Evolutionary conservation across 2,797 vertebrate genomes (phyloP).

Genomic region (Emys orbicularis): DNA sequence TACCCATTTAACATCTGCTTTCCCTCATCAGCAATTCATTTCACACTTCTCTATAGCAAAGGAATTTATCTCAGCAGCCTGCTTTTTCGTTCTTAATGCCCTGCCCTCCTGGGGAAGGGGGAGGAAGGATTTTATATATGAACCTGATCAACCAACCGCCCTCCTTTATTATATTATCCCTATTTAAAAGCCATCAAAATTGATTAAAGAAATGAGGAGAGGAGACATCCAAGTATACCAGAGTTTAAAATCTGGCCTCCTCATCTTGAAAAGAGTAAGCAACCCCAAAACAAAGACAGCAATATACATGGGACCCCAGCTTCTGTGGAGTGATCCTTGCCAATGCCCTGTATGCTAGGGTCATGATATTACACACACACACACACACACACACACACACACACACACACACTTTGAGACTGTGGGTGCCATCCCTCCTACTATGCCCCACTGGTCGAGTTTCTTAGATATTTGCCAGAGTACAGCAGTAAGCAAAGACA

Average conservation of each 20-base stretch:
- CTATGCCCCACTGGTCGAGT: neutral
- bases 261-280: neutral
- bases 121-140: neutral
- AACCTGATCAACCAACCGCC: neutral
- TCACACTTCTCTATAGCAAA: fast-evolving
- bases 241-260: neutral
- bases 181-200: neutral
- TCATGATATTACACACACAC: neutral
- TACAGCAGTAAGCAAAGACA: neutral
- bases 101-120: neutral
- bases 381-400: too few relatives aligned
- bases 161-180: neutral
- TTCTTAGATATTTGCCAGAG: neutral
- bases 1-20: neutral
- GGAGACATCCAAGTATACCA: neutral
- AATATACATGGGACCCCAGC: neutral
- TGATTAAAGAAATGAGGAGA: neutral
- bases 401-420: too few relatives aligned
- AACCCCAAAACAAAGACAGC: neutral
- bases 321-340: neutral
- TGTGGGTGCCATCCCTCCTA: too few relatives aligned
- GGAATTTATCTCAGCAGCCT: neutral
- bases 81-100: neutral
- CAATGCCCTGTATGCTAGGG: neutral
- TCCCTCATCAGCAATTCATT: neutral